Percentiles rank a stretch among this genome's conserved stretches.
Conservation (phyloP, 2,113 vertebrate species). For the Neotoma lepida region DNA sequence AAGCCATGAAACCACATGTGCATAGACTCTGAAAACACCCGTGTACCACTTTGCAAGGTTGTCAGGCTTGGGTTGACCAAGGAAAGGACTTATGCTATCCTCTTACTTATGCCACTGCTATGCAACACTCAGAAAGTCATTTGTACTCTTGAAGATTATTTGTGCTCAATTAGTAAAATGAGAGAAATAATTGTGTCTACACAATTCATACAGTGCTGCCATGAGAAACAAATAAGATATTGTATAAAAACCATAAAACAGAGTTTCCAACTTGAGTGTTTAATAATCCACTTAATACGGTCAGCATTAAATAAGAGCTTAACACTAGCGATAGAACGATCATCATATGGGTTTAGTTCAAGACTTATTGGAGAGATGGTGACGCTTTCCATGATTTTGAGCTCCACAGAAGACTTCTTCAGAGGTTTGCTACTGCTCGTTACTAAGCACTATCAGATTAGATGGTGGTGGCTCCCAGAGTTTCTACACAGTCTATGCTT, state of each 20-base stretch:
- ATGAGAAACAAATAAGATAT: constrained; percentile 31
- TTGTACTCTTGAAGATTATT: not conserved
- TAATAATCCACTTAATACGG: constrained; percentile 17
- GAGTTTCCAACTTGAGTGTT: not conserved
- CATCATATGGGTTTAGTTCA: not conserved
- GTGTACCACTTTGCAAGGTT: not conserved
- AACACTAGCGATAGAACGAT: not conserved
- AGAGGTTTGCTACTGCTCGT: not conserved
- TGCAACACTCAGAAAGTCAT: not conserved
- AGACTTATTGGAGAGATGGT: not conserved
- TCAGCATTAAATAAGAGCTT: not conserved
- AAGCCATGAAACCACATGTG: not conserved
- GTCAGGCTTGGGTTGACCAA: not conserved
- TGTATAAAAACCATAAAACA: not conserved
- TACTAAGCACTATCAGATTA: not conserved
- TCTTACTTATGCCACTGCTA: not conserved
- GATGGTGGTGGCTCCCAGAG: not conserved
- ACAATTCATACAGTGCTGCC: not conserved
- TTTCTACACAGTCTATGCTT: not conserved
- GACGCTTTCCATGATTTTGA: not conserved
- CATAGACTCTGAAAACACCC: not conserved
- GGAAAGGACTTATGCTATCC: not conserved
- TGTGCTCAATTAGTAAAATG: constrained; percentile 18
- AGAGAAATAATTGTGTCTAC: not conserved
- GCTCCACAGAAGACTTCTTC: not conserved